These are phyloP conservation scores for Rattus norvegicus DNA, from an alignment of 2,113 vertebrate genomes.

Conservation along the genomic window GRCr8 NC_086020.1:1594001-1594500, in stretches of 20 bases:
- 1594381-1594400: background rate
- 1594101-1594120: background rate
- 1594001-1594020: background rate
- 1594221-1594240: background rate
- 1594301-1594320: background rate
- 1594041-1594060: background rate
- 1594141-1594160: background rate
- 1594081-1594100: background rate
- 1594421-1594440: background rate
- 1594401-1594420: background rate
- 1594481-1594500: background rate
- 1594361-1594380: background rate
- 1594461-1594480: background rate
- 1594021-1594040: background rate
- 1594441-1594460: background rate
- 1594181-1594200: background rate
- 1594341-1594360: background rate
- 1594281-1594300: background rate
- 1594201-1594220: background rate
- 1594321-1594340: background rate
- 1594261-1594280: background rate
- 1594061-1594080: constrained; percentile 17
- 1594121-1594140: background rate
- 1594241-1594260: background rate
- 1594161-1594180: background rate